phyloP scores from a whole-genome alignment of 2,113 vertebrate species.

The Heliornis fulica region DNA sequence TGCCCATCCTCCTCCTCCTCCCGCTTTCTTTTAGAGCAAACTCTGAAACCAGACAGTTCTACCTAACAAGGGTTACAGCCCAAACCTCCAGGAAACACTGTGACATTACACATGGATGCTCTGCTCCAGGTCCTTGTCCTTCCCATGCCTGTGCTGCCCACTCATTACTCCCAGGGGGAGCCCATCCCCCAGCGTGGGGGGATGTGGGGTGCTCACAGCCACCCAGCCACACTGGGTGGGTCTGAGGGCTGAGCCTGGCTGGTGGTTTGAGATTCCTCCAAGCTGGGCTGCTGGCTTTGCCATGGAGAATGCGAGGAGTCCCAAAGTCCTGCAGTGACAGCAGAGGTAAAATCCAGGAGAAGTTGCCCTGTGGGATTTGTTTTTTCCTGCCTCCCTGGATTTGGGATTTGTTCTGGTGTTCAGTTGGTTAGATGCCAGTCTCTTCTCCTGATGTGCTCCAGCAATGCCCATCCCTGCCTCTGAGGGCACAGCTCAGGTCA shows the following conservation, averaged over 20 bases:
- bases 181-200: too few species aligned
- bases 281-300: neutral
- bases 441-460: neutral
- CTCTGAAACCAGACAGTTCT: neutral
- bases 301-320: neutral
- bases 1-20: neutral
- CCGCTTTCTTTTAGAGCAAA: neutral
- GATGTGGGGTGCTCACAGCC: neutral
- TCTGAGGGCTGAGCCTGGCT: neutral
- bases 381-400: neutral
- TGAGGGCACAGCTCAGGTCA: neutral
- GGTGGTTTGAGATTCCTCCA: neutral
- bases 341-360: neutral
- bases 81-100: neutral
- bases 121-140: neutral
- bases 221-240: neutral
- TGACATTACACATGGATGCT: neutral
- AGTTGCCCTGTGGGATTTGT: neutral
- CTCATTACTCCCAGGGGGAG: too few species aligned
- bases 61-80: neutral
- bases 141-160: neutral
- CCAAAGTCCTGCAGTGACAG: neutral
- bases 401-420: neutral
- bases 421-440: fast-evolving
- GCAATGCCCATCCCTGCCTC: neutral